phyloP scores from a whole-genome alignment of 2,797 vertebrate species.

The Lacerta viridis region DNA sequence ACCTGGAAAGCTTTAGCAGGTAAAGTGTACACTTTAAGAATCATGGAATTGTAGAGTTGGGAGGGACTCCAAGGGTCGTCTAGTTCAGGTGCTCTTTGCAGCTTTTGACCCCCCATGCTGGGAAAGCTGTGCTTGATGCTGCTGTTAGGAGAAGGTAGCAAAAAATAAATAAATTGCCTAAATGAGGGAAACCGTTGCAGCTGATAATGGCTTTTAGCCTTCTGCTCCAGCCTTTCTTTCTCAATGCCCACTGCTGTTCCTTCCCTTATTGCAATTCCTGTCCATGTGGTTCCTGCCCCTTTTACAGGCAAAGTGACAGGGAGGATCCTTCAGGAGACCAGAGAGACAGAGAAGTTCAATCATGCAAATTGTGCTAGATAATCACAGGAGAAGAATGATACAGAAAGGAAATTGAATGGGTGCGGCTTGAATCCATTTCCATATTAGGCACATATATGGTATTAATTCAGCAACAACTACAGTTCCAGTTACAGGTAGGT shows the following conservation, averaged over 20 bases:
- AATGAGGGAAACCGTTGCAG: not conserved
- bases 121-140: not conserved
- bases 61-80: too few relatives aligned
- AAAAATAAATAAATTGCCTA: not conserved
- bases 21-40: not conserved
- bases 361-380: not conserved
- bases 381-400: constrained; percentile 10
- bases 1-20: too few relatives aligned
- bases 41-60: too few relatives aligned
- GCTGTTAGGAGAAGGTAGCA: not conserved
- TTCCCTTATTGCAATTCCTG: not conserved
- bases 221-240: not conserved
- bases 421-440: not conserved
- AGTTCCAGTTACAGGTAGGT: too few relatives aligned
- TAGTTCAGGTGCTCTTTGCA: not conserved
- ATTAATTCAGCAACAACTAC: too few relatives aligned
- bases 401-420: not conserved
- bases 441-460: not conserved
- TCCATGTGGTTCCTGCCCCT: constrained; percentile 11
- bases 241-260: not conserved
- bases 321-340: not conserved
- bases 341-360: not conserved
- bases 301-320: constrained; percentile 6
- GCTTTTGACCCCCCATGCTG: not conserved
- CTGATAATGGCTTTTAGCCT: not conserved